Percentiles rank a stretch among this genome's conserved stretches.
These are phyloP conservation scores for Urechis unicinctus DNA, from an alignment of 2,888 invertebrate species.

Conservation along the genomic window DNA sequence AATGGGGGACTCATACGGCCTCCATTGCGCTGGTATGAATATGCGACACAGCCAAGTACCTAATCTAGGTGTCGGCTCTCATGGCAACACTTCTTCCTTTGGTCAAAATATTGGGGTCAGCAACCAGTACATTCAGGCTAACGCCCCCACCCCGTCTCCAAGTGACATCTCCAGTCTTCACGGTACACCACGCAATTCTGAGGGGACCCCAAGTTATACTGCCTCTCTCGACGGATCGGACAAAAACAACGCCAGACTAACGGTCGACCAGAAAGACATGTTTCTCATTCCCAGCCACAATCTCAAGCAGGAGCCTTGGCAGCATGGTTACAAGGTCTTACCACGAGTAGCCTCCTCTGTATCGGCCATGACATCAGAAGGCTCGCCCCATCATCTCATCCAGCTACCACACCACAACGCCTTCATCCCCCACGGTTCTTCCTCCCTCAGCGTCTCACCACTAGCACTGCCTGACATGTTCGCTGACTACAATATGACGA, in stretches of 20 bases:
- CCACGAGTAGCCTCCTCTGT: constrained; percentile 4
- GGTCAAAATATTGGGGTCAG: background rate
- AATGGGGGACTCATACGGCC: no score
- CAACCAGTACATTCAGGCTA: background rate
- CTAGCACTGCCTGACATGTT: no score
- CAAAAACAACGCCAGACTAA: background rate
- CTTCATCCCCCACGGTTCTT: constrained; percentile 6
- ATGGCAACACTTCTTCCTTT: no score
- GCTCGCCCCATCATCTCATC: background rate
- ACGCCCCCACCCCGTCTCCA: background rate
- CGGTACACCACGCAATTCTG: constrained; percentile 6
- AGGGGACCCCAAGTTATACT: background rate
- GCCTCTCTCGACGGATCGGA: background rate
- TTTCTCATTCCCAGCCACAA: constrained; percentile 10
- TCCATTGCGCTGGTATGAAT: no score
- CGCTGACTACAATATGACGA: constrained; percentile 10
- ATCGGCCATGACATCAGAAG: background rate
- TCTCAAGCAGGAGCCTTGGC: constrained; percentile 10
- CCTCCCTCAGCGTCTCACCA: constrained; percentile 4
- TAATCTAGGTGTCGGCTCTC: no score
- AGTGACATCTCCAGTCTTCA: constrained; percentile 13
- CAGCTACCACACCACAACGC: constrained; percentile 4
- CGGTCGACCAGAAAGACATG: constrained; percentile 2
- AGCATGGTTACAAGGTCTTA: constrained; percentile 9
- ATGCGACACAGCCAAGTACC: no score